These are phyloP conservation scores for Tamandua tetradactyla DNA, from an alignment of 2,797 vertebrate species.

Conservation along the genomic window DNA sequence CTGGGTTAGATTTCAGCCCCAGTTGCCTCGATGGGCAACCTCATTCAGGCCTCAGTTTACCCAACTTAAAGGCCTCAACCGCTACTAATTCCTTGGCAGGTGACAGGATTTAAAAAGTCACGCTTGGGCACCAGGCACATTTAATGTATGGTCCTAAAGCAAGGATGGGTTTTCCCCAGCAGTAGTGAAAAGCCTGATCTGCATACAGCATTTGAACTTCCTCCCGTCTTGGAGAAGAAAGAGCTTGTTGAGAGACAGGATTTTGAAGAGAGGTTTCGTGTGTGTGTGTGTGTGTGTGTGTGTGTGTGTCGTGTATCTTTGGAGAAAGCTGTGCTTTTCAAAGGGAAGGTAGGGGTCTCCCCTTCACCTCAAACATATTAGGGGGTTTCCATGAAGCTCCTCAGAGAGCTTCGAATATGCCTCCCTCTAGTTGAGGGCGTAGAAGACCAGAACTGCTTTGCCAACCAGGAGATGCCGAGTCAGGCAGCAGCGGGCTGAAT, in stretches of 20 bases:
- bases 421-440: neutral
- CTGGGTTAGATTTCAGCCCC: neutral
- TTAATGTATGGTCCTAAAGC: neutral
- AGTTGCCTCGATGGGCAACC: accelerated
- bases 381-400: neutral
- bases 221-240: neutral
- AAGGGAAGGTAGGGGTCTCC: neutral
- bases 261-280: neutral
- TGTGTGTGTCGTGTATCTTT: neutral
- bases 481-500: neutral
- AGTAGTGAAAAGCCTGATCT: neutral
- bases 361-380: neutral
- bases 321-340: neutral
- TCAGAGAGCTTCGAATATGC: neutral
- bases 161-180: neutral
- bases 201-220: neutral
- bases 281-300: too few species aligned
- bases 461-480: neutral
- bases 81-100: neutral
- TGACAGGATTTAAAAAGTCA: neutral
- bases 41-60: neutral
- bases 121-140: neutral
- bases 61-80: neutral
- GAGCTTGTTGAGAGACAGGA: neutral
- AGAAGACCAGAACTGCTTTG: neutral